Percentiles rank a stretch among this genome's conserved stretches.
These are phyloP conservation scores for Plagiodera versicolora DNA, from an alignment of 2,888 invertebrate species.

Conservation along the genomic window DNA sequence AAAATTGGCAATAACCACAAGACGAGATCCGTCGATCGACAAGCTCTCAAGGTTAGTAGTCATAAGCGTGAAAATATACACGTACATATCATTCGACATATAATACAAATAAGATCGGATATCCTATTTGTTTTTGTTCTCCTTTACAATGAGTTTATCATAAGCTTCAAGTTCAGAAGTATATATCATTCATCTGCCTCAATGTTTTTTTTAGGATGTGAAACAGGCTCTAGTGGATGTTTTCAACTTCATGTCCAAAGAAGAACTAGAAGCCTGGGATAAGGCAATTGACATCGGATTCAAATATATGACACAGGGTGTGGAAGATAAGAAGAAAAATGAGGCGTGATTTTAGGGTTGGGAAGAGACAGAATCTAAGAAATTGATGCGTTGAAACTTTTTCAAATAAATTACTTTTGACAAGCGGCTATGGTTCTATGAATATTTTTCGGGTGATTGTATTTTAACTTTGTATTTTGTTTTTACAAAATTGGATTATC, in stretches of 20 bases:
- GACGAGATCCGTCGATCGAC: constrained; percentile 27
- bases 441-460: neutral
- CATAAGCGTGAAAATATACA: too few relatives aligned
- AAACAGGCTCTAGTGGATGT: constrained; percentile 32
- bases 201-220: constrained; percentile 34
- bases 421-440: too few relatives aligned
- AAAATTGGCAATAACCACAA: constrained; percentile 57
- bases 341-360: neutral
- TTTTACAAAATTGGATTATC: neutral
- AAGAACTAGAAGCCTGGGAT: constrained; percentile 34
- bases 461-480: neutral
- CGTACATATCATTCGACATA: too few relatives aligned
- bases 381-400: too few relatives aligned
- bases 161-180: too few relatives aligned
- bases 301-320: constrained; percentile 2
- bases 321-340: neutral
- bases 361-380: too few relatives aligned
- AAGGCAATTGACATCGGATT: constrained; percentile 34
- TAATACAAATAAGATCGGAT: too few relatives aligned
- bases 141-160: too few relatives aligned
- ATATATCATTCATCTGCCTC: too few relatives aligned
- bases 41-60: constrained; percentile 21
- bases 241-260: constrained; percentile 30
- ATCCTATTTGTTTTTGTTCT: neutral
- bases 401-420: too few relatives aligned